Evolutionary conservation across 1,140 invertebrate genomes (phyloP), one percentile per base, ranked within the genome.

Genomic region (Drosophila gunungcola): DNA sequence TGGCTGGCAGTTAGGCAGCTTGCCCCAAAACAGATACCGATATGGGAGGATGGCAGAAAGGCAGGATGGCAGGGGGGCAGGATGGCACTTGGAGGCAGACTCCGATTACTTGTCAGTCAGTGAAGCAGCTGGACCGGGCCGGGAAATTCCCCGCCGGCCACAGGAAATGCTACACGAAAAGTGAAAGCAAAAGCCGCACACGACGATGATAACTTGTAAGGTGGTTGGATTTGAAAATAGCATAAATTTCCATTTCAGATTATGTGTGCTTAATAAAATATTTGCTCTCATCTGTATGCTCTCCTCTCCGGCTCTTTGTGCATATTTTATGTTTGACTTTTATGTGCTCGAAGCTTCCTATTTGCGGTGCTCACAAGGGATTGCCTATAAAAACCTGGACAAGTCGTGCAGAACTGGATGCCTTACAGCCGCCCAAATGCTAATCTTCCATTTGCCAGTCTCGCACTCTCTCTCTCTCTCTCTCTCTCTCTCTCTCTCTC

Each of bases 211-310:
- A 82, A 53, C 78, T 72, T 86, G 82, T 79, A 88, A 88, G 82
- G 78, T 68, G 52, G 34, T 62, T 67, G 68, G 60, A 57, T 73
- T 61, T 69, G 53, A 49, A 72, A 80, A 80, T 78, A 48, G 79
- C 75, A 83, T 88, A 83, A 88, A 86, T 86, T 86, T 86, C 83
- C 88, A 86, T 86, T 88, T 88, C 76, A 88, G 78, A 88, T 86
- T 88, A 73, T 86, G 70, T 73, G 75, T 79, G 75, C 75, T 83
- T 89, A 76, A 86, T 86, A 83, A 86, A 83, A 86, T 89, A 89
- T 83, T 79, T 88, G 65, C 69, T 72, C 61, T 67, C 82, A 72
- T 80, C 68, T 52, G 45, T 51, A 58, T 60, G 16, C 58, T 62
- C 49, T 39, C 36, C 36, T 41, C 13, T 27, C 41, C 41, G 36